These are phyloP conservation scores for Panzeria rudis DNA, from an alignment of 2,888 invertebrate genomes.

Conservation along the genomic window DNA sequence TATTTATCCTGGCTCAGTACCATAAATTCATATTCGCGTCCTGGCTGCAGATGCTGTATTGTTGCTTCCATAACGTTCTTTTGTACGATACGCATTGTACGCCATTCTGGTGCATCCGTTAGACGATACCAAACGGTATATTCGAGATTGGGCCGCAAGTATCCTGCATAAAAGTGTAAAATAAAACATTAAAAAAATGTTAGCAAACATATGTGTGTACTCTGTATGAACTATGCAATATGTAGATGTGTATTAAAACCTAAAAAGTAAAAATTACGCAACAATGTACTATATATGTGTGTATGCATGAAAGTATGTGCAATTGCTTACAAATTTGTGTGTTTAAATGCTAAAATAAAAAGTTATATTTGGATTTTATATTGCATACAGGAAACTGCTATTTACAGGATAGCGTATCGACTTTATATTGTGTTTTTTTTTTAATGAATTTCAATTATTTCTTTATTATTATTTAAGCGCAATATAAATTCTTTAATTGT, in stretches of 20 bases:
- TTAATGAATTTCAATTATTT: constrained; percentile 51
- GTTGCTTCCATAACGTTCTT: constrained; percentile 90
- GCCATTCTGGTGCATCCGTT: constrained; percentile 91
- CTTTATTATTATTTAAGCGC: constrained; percentile 56
- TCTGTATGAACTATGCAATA: neutral
- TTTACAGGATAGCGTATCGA: neutral
- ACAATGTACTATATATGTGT: neutral
- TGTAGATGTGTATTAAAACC: neutral
- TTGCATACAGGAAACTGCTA: neutral
- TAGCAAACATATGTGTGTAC: constrained; percentile 25
- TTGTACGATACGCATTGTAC: constrained; percentile 90
- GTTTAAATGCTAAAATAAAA: constrained; percentile 7
- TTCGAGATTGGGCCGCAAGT: constrained; percentile 89
- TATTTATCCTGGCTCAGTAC: constrained; percentile 93
- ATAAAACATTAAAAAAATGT: constrained; percentile 13
- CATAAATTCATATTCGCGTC: constrained; percentile 94
- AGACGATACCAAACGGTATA: constrained; percentile 94
- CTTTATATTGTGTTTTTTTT: neutral
- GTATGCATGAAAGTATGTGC: neutral
- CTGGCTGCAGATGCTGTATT: constrained; percentile 90
- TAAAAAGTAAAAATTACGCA: neutral
- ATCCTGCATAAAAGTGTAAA: constrained; percentile 84
- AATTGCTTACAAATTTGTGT: constrained; percentile 1
- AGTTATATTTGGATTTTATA: constrained; percentile 16
- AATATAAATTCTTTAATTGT: constrained; percentile 41